A percentile compares a stretch with the other conserved stretches of the same genome.
phyloP scores from a whole-genome alignment of 2,797 vertebrate genomes.

The Kryptopterus vitreolus region DNA sequence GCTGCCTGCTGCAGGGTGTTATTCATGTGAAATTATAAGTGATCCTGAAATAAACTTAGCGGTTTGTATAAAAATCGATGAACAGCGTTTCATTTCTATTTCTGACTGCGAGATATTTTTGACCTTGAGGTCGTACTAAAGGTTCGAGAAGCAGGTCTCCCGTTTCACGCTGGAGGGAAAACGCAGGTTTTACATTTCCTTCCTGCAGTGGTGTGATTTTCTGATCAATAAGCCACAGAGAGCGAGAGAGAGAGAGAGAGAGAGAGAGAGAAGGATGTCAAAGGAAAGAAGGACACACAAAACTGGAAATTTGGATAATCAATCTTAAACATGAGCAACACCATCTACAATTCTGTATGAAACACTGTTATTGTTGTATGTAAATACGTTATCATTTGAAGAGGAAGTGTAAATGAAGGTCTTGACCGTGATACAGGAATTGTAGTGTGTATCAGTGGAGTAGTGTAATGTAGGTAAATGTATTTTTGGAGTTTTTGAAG shows the following conservation, averaged over 20 bases:
- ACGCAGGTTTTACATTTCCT: conserved; percentile 55
- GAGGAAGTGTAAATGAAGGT: background rate
- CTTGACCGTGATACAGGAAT: background rate
- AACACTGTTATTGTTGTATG: background rate
- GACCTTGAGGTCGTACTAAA: background rate
- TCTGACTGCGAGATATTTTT: conserved; percentile 1
- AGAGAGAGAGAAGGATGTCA: background rate
- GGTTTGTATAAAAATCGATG: background rate
- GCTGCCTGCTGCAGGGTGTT: no score
- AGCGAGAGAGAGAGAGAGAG: conserved; percentile 8
- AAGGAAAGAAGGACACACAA: background rate
- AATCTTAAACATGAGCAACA: background rate
- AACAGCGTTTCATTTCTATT: background rate
- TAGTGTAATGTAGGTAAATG: no score
- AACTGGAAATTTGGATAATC: background rate
- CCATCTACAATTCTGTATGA: background rate
- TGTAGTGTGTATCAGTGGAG: background rate
- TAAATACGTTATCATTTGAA: background rate
- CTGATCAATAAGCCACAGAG: conserved; percentile 52
- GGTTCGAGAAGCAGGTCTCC: conserved; percentile 29
- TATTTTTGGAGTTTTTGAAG: no score
- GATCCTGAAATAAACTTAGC: background rate
- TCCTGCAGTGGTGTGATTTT: conserved; percentile 59
- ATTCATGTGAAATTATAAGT: background rate
- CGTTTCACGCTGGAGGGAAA: conserved; percentile 60